Conservation (phyloP, 2,888 invertebrate genomes). For the Craniophora ligustri region DNA sequence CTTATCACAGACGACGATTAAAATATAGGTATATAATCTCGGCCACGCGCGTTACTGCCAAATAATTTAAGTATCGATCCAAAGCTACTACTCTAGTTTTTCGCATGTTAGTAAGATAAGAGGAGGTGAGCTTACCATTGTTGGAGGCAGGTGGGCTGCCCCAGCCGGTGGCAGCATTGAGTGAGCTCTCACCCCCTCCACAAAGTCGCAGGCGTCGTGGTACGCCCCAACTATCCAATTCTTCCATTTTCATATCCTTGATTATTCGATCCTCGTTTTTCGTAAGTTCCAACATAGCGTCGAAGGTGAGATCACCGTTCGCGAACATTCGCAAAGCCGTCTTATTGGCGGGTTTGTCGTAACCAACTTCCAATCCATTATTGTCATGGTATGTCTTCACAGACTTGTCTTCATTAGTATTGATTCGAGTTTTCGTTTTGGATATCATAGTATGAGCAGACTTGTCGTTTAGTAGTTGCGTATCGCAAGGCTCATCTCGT, state of each 20-base stretch:
- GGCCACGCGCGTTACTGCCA: slow-evolving; percentile 42
- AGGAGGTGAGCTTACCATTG: slow-evolving; percentile 76
- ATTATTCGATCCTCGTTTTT: slow-evolving; percentile 72
- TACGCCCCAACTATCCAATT: slow-evolving; percentile 88
- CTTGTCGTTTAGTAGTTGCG: slow-evolving; percentile 81
- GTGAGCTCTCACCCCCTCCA: slow-evolving; percentile 94
- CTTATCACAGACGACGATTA: slow-evolving; percentile 47
- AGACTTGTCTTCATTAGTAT: slow-evolving; percentile 75
- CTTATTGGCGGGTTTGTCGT: slow-evolving; percentile 63
- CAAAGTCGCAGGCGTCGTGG: slow-evolving; percentile 90
- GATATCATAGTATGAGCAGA: slow-evolving; percentile 80
- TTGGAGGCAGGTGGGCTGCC: slow-evolving; percentile 92
- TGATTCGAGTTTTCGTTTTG: slow-evolving; percentile 82
- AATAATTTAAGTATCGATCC: slow-evolving; percentile 33
- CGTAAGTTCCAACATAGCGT: slow-evolving; percentile 81
- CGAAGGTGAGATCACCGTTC: slow-evolving; percentile 85
- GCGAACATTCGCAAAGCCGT: slow-evolving; percentile 75
- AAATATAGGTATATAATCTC: slow-evolving; percentile 37
- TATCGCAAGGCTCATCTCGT: slow-evolving; percentile 86
- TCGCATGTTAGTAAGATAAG: slow-evolving; percentile 29
- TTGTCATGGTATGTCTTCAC: slow-evolving; percentile 84
- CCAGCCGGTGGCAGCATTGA: slow-evolving; percentile 94
- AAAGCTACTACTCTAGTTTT: slow-evolving; percentile 29
- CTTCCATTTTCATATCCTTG: slow-evolving; percentile 65
- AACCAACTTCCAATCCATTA: slow-evolving; percentile 76